phyloP scores from a whole-genome alignment of 2,113 vertebrate genomes.

The Ornithorhynchus anatinus region DNA sequence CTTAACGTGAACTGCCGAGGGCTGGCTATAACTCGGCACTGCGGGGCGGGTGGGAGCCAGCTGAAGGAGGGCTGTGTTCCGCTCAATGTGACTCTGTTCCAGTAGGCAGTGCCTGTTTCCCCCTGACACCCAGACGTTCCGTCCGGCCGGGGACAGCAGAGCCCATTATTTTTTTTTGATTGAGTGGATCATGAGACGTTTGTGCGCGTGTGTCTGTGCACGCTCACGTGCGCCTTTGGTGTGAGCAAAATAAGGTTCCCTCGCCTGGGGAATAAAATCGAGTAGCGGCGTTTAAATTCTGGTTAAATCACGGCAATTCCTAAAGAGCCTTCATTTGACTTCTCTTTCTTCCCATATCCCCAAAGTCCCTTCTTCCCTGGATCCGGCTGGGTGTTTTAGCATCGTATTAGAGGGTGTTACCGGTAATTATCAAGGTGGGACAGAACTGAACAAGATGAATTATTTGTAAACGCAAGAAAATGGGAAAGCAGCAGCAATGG shows the following conservation, averaged over 20 bases:
- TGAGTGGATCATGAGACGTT: background rate
- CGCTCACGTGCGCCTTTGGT: too few species aligned
- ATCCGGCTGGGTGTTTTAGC: too few species aligned
- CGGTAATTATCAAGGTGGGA: too few species aligned
- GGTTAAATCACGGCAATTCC: background rate
- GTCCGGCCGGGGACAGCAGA: background rate
- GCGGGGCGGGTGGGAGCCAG: conserved; percentile 2
- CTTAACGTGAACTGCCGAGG: background rate
- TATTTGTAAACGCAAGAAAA: too few species aligned
- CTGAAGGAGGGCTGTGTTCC: conserved; percentile 23
- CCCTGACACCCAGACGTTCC: conserved; percentile 45
- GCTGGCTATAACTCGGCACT: background rate
- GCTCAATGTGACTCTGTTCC: conserved; percentile 28
- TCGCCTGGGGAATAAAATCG: background rate
- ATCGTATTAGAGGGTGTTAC: too few species aligned
- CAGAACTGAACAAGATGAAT: too few species aligned
- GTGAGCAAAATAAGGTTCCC: background rate
- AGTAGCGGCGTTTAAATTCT: background rate
- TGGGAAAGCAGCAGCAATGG: too few species aligned
- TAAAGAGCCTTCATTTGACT: background rate
- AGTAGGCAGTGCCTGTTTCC: conserved; percentile 48
- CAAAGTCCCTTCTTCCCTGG: too few species aligned
- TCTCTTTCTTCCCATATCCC: too few species aligned
- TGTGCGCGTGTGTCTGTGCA: too few species aligned
- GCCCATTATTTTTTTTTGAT: conserved; percentile 7